Evolutionary conservation across 2,113 vertebrate genomes (phyloP).

Genomic region (Ictalurus furcatus): DNA sequence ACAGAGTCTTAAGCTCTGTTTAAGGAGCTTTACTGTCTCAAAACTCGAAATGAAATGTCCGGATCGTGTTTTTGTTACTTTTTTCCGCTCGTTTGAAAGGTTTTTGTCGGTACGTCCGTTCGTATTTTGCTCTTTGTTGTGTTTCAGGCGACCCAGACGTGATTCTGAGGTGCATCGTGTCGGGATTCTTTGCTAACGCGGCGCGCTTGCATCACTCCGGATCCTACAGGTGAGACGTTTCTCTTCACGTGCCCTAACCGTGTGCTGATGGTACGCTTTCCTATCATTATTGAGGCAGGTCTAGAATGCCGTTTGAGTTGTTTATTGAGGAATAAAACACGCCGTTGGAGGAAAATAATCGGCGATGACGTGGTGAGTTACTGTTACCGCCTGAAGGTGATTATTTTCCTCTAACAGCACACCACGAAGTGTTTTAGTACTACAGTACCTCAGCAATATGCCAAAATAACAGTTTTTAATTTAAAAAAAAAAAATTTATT

Average conservation of each 20-base stretch:
- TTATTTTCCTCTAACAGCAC: not conserved
- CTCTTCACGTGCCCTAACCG: not conserved
- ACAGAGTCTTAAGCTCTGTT: not conserved
- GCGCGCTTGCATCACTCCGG: constrained; percentile 95
- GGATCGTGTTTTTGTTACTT: not conserved
- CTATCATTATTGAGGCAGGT: not conserved
- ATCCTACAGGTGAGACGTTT: constrained; percentile 84
- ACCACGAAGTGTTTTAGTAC: not conserved
- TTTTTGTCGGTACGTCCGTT: not conserved
- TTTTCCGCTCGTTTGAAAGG: not conserved
- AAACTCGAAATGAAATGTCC: too few species aligned
- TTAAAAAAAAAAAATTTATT: too few species aligned
- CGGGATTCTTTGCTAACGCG: constrained; percentile 95
- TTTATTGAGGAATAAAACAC: too few species aligned
- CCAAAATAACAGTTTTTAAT: not conserved
- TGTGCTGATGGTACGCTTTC: not conserved
- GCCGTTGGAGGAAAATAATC: too few species aligned
- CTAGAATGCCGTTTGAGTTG: not conserved
- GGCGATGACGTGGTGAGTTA: not conserved
- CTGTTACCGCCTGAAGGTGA: not conserved
- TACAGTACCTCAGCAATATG: not conserved
- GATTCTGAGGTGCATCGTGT: constrained; percentile 91
- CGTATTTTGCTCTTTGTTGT: not conserved
- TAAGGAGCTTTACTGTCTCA: not conserved
- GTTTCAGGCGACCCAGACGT: constrained; percentile 91